A percentile compares a stretch with the other conserved stretches of the same genome.
These are phyloP conservation scores for Paracyclopina nana DNA, from an alignment of 1,140 invertebrate genomes.

Conservation along the genomic window DNA sequence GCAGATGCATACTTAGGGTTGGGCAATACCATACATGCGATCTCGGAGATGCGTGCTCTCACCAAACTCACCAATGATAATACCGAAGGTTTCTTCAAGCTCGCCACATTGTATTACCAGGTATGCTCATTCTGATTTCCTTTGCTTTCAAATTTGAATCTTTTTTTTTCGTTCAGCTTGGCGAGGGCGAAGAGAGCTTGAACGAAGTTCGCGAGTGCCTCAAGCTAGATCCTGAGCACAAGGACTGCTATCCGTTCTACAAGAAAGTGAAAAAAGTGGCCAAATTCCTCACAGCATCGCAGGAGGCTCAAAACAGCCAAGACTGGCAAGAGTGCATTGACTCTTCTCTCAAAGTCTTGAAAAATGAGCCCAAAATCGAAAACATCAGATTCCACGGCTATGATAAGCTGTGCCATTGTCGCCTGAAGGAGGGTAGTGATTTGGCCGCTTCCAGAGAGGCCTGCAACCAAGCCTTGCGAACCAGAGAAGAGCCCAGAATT, in stretches of 20 bases:
- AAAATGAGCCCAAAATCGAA: conserved; percentile 43
- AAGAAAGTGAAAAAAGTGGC: conserved; percentile 92
- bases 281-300: conserved; percentile 54
- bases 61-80: conserved; percentile 79
- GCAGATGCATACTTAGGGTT: conserved; percentile 58
- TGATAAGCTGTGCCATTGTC: conserved; percentile 50
- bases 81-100: conserved; percentile 62
- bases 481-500: conserved; percentile 51
- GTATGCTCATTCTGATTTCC: no score
- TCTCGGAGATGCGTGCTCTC: conserved; percentile 68
- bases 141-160: no score
- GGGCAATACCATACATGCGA: conserved; percentile 64
- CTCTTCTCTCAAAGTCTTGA: conserved; percentile 43
- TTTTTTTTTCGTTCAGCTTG: no score
- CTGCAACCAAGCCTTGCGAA: conserved; percentile 58
- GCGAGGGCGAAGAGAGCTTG: conserved; percentile 72
- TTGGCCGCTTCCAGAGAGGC: conserved; percentile 40
- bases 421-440: conserved; percentile 41
- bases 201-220: conserved; percentile 76
- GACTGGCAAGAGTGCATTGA: conserved; percentile 53
- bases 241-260: conserved; percentile 85
- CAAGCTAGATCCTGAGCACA: conserved; percentile 93
- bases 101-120: conserved; percentile 67
- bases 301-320: conserved; percentile 41
- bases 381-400: conserved; percentile 52